These are phyloP conservation scores for Hyles lineata DNA, from an alignment of 2,888 invertebrate genomes.

Conservation along the genomic window DNA sequence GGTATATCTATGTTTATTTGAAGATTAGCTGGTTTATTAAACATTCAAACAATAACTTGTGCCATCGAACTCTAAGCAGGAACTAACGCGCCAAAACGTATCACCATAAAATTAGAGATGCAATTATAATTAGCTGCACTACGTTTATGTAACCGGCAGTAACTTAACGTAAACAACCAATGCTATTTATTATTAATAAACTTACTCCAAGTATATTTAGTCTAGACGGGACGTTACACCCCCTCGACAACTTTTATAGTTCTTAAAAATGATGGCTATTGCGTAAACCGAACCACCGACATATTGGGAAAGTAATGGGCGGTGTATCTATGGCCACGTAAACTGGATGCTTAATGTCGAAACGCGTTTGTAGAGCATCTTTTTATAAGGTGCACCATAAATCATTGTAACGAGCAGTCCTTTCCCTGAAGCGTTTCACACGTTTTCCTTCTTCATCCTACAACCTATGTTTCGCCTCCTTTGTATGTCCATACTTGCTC, in stretches of 20 bases:
- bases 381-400: slow-evolving; percentile 69
- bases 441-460: slow-evolving; percentile 60
- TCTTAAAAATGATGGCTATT: slow-evolving; percentile 25
- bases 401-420: slow-evolving; percentile 75
- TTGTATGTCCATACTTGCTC: slow-evolving; percentile 37
- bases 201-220: slow-evolving; percentile 15
- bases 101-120: background rate
- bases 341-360: slow-evolving; percentile 54
- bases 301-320: slow-evolving; percentile 50
- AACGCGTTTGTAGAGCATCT: slow-evolving; percentile 61
- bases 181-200: slow-evolving; percentile 7
- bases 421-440: slow-evolving; percentile 68
- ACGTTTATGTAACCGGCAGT: background rate
- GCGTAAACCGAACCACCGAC: slow-evolving; percentile 34
- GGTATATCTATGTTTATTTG: background rate
- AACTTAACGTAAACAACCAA: background rate
- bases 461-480: slow-evolving; percentile 30
- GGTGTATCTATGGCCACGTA: slow-evolving; percentile 60
- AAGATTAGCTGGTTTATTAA: background rate
- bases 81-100: background rate
- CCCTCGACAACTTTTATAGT: slow-evolving; percentile 26
- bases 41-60: background rate
- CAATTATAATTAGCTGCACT: background rate
- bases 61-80: background rate
- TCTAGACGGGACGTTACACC: slow-evolving; percentile 14